These are phyloP conservation scores for Ceratina japonica DNA, from an alignment of 1,140 invertebrate species.

Conservation along the genomic window DNA sequence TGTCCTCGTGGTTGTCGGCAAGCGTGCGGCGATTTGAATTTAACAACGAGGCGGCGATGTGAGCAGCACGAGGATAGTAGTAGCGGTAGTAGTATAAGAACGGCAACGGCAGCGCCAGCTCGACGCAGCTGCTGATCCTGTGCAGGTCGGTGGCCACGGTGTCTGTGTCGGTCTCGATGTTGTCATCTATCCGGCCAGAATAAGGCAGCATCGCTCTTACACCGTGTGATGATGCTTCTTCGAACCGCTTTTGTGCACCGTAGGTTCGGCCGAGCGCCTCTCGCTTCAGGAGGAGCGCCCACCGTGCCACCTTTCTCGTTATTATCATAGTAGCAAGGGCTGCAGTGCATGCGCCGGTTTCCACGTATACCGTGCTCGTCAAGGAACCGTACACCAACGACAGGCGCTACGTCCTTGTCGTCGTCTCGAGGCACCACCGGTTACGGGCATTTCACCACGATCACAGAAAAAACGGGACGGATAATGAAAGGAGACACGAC, in stretches of 20 bases:
- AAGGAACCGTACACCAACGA: constrained; percentile 58
- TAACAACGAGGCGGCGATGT: constrained; percentile 14
- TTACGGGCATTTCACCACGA: constrained; percentile 59
- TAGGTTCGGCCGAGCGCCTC: constrained; percentile 55
- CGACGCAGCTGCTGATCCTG: constrained; percentile 48
- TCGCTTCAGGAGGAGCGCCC: constrained; percentile 57
- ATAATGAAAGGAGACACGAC: not conserved
- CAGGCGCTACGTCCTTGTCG: constrained; percentile 55
- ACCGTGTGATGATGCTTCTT: constrained; percentile 19
- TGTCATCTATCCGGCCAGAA: constrained; percentile 45
- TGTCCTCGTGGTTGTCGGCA: constrained; percentile 39
- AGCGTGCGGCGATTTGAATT: constrained; percentile 33
- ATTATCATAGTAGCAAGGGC: constrained; percentile 63
- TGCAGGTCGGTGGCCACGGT: constrained; percentile 40
- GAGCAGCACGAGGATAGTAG: constrained; percentile 35
- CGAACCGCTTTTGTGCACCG: constrained; percentile 50
- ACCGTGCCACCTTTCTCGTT: constrained; percentile 58
- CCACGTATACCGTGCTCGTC: constrained; percentile 61
- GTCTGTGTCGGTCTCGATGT: constrained; percentile 37
- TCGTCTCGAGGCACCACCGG: constrained; percentile 56
- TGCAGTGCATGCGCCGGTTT: constrained; percentile 57
- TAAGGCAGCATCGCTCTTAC: constrained; percentile 52
- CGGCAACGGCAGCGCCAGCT: constrained; percentile 36
- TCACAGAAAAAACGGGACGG: constrained; percentile 33
- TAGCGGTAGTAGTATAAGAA: constrained; percentile 22